Base-by-base conservation (phyloP, 1,140 invertebrate genomes). In the Scaptomyza graminum region DNA sequence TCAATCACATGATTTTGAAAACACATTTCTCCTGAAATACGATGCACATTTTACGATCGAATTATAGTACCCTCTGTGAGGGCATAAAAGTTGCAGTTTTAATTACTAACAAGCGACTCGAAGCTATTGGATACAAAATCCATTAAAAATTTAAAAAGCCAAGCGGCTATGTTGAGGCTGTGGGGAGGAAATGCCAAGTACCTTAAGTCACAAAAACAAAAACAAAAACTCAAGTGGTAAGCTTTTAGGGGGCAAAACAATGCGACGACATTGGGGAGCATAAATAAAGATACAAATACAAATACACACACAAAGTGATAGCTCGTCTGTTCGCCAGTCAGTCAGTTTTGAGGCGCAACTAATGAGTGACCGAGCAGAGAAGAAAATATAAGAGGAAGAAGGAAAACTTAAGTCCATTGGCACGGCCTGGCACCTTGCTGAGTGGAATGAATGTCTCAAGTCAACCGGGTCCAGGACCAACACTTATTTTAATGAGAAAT, bases 401-500 rank as follows among this genome's bases (percentile, higher is more conserved):
- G 34, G 5, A 68, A 52, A 37, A 68, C 80, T 76, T 85, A 78
- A 88, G 71, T 72, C 78, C 75, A 82, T 87, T 85, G 74, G 65
- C 67, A 85, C 78, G 82, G 83, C 74, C 82, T 78, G 82, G 82
- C 82, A 85, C 82, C 82, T 85, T 87, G 62, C 78, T 67, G 54
- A 56, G 54, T 76, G 39, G 62, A 39, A 59, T 79, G 74, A 74
- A 74, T 80, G 82, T 87, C 82, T 85, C 82, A 85, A 85, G 82
- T 85, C 82, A 85, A 81, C 65, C 78, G 76, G 68, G 72, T 79
- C 62, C 79, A 70, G 67, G 62, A 55, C 71, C 83, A 89, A 88
- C 84, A 88, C 84, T 88, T 88, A 88, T 88, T 88, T 88, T 88
- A 88, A 88, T 88, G 84, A 88, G 84, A 88, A 88, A 89, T 88